phyloP scores from a whole-genome alignment of 1,140 invertebrate genomes.

The Sminthurides bifidus region DNA sequence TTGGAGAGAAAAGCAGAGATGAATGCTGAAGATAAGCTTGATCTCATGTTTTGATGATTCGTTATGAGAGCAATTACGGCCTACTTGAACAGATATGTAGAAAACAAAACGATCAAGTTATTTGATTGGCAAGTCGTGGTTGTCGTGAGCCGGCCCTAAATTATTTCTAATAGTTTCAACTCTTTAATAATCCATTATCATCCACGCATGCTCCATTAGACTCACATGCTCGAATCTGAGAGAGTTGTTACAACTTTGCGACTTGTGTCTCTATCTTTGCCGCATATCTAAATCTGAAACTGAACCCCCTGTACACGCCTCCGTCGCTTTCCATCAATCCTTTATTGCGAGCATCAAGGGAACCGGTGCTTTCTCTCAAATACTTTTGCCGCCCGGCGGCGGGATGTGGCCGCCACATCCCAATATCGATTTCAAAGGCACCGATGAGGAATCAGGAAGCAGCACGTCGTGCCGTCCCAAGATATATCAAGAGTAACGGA shows the following conservation, averaged over 20 bases:
- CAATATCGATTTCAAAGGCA: too few species aligned
- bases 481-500: too few species aligned
- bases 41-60: constrained; percentile 12
- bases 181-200: constrained; percentile 11
- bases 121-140: constrained; percentile 28
- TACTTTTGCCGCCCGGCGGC: too few species aligned
- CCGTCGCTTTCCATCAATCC: too few species aligned
- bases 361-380: too few species aligned
- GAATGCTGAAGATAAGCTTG: constrained; percentile 1
- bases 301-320: too few species aligned
- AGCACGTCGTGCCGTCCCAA: too few species aligned
- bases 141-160: constrained; percentile 12
- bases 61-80: constrained; percentile 7
- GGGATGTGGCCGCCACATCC: too few species aligned
- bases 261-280: neutral
- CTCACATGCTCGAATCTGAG: neutral
- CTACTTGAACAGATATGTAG: constrained; percentile 3
- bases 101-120: constrained; percentile 3
- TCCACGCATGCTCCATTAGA: too few species aligned
- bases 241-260: neutral
- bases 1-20: neutral
- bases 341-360: too few species aligned
- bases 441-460: too few species aligned
- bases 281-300: too few species aligned
- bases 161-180: constrained; percentile 6